phyloP scores from a whole-genome alignment of 2,113 vertebrate species.

The Brachypteracias leptosomus region DNA sequence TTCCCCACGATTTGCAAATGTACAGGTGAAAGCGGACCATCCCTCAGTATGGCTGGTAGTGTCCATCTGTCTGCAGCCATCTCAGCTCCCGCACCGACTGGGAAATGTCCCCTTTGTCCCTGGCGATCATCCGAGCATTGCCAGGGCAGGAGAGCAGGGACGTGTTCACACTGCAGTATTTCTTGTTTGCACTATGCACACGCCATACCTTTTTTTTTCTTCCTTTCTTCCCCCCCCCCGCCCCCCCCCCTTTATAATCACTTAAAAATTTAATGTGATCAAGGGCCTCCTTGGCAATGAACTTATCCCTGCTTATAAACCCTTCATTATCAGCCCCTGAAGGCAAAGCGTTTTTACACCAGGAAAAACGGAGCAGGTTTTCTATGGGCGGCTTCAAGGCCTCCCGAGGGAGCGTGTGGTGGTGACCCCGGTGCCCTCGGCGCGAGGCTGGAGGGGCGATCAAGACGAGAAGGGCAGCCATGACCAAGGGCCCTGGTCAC shows the following conservation, averaged over 20 bases:
- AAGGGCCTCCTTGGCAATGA: neutral
- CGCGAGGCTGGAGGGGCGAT: accelerated
- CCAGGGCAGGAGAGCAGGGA: neutral
- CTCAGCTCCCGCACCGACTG: accelerated
- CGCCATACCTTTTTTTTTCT: accelerated
- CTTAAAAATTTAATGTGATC: neutral
- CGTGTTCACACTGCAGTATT: neutral
- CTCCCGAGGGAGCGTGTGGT: neutral
- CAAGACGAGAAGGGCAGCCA: accelerated
- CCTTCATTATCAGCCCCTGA: neutral
- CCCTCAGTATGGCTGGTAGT: accelerated
- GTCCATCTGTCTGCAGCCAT: neutral
- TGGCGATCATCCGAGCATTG: accelerated
- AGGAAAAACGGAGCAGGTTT: neutral
- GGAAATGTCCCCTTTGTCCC: neutral
- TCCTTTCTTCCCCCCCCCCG: no score
- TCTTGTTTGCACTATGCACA: neutral
- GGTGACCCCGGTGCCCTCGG: neutral
- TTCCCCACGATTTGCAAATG: neutral
- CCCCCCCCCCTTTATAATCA: neutral
- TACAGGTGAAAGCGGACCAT: no score
- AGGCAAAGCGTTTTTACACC: neutral
- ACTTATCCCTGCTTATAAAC: neutral
- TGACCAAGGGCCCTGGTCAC: neutral
- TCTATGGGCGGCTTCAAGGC: neutral